Evolutionary conservation across 2,113 vertebrate species (phyloP).

Genomic region (Chamaetylas fuelleborni): DNA sequence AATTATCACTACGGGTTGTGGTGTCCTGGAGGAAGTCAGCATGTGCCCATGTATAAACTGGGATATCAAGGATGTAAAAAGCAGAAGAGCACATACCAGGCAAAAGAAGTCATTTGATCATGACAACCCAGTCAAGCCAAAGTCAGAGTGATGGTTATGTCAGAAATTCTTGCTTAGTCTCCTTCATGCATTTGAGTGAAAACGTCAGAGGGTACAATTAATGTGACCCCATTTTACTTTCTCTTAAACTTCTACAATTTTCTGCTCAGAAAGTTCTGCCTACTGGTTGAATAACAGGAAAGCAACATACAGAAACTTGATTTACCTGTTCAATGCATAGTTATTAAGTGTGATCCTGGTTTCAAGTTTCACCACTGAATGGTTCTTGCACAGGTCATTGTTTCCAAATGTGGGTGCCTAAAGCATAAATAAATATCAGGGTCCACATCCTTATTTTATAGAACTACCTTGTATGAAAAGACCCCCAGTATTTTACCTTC

Average conservation of each 20-base stretch:
- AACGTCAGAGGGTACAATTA: neutral
- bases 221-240: neutral
- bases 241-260: neutral
- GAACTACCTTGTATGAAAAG: neutral
- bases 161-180: neutral
- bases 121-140: neutral
- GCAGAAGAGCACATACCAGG: neutral
- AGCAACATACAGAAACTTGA: neutral
- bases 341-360: neutral
- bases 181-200: neutral
- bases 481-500: neutral
- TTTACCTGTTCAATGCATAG: neutral
- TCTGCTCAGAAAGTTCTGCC: neutral
- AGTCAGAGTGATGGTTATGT: neutral
- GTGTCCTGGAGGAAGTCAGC: slow-evolving; percentile 54
- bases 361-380: neutral
- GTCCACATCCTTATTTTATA: neutral
- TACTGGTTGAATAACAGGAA: neutral
- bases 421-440: neutral
- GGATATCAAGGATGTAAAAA: slow-evolving; percentile 13
- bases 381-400: neutral
- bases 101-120: slow-evolving; percentile 40
- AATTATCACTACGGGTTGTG: slow-evolving; percentile 45
- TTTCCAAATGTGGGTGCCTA: neutral
- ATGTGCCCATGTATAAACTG: neutral